These are phyloP conservation scores for Gallinago undulata DNA, from an alignment of 2,113 vertebrate species.

Conservation along the genomic window DNA sequence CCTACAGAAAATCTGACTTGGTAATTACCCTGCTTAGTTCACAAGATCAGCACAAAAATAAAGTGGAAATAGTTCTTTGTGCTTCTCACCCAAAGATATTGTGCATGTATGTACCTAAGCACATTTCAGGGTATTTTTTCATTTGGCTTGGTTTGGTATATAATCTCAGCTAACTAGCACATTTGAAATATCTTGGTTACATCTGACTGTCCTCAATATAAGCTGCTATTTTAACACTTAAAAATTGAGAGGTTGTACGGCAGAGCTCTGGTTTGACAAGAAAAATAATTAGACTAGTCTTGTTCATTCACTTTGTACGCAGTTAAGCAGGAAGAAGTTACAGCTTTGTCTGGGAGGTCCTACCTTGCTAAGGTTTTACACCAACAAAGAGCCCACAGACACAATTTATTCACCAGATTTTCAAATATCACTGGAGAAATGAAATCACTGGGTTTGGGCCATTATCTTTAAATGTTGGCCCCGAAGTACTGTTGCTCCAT, in stretches of 20 bases:
- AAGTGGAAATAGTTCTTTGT: neutral
- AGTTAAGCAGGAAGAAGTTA: neutral
- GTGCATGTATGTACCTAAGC: neutral
- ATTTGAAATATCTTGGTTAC: neutral
- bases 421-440: neutral
- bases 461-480: neutral
- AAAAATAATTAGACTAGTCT: neutral
- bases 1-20: neutral
- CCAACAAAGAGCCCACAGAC: neutral
- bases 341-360: neutral
- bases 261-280: neutral
- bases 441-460: fast-evolving
- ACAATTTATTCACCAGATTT: neutral
- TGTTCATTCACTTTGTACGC: neutral
- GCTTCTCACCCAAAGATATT: neutral
- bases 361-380: neutral
- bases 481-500: neutral
- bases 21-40: neutral
- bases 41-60: neutral
- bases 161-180: neutral
- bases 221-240: neutral
- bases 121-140: neutral
- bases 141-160: fast-evolving
- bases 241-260: neutral
- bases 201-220: neutral